Evolutionary conservation across 2,113 vertebrate genomes (phyloP).

Genomic region (Hiodon tergisus): DNA sequence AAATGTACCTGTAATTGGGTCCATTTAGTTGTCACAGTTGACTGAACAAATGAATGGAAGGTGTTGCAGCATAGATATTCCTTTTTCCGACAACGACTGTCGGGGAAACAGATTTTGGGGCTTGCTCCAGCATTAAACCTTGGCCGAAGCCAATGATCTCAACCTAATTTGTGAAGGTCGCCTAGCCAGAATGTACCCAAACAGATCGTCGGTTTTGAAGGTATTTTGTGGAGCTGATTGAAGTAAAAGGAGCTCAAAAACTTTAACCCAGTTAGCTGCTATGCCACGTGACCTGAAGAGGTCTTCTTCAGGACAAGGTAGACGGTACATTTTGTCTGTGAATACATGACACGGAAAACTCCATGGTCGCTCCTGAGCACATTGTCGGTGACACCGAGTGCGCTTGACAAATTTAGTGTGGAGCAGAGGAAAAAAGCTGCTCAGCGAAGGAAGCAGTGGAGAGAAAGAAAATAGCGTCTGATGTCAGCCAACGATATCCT

Average conservation of each 20-base stretch:
- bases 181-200: neutral
- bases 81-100: neutral
- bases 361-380: neutral
- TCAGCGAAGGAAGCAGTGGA: neutral
- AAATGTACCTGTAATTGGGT: neutral
- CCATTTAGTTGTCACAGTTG: constrained; percentile 3
- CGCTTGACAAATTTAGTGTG: neutral
- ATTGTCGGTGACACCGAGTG: neutral
- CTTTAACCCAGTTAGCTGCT: no score
- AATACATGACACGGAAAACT: neutral
- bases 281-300: neutral
- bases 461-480: neutral
- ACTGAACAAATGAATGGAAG: neutral
- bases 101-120: neutral
- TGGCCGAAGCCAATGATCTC: neutral
- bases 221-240: neutral
- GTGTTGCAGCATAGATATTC: neutral
- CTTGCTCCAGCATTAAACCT: neutral
- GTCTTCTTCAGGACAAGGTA: neutral
- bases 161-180: neutral
- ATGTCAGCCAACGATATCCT: neutral
- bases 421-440: neutral
- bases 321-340: neutral
- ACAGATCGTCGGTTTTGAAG: neutral
- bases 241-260: neutral